Conservation (phyloP, 2,888 invertebrate genomes). For the Thereva nobilitata region DNA sequence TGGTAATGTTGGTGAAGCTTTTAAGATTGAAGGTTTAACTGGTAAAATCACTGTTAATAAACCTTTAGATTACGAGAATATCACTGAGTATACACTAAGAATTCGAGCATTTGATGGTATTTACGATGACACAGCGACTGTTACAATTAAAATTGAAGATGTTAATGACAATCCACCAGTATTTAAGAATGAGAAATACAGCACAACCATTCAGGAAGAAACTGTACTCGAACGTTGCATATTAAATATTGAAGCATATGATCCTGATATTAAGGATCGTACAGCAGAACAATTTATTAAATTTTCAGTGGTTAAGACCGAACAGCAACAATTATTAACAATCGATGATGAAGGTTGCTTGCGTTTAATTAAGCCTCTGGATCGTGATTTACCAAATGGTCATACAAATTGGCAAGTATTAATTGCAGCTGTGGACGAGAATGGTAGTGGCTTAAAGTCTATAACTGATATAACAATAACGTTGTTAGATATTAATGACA, state of each 20-base stretch:
- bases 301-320: constrained; percentile 73
- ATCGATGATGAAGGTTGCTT: constrained; percentile 79
- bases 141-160: constrained; percentile 83
- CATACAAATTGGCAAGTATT: constrained; percentile 77
- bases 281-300: constrained; percentile 76
- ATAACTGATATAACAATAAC: constrained; percentile 71
- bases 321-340: constrained; percentile 70
- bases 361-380: constrained; percentile 66
- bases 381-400: constrained; percentile 88
- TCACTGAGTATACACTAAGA: constrained; percentile 81
- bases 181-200: constrained; percentile 72
- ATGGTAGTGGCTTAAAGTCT: constrained; percentile 67
- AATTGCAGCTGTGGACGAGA: constrained; percentile 76
- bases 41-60: constrained; percentile 83
- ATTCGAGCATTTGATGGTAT: constrained; percentile 84
- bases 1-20: constrained; percentile 85
- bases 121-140: constrained; percentile 79
- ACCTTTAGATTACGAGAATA: constrained; percentile 79
- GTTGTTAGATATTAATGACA: constrained; percentile 88
- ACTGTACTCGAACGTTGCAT: constrained; percentile 70
- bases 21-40: constrained; percentile 80
- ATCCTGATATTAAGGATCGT: constrained; percentile 82
- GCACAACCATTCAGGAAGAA: constrained; percentile 78
- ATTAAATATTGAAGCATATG: constrained; percentile 73
- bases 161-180: constrained; percentile 92